Percentiles rank a stretch among this genome's conserved stretches.
Conservation (phyloP, 2,797 vertebrate species). For the Gymnopithys bicolor region DNA sequence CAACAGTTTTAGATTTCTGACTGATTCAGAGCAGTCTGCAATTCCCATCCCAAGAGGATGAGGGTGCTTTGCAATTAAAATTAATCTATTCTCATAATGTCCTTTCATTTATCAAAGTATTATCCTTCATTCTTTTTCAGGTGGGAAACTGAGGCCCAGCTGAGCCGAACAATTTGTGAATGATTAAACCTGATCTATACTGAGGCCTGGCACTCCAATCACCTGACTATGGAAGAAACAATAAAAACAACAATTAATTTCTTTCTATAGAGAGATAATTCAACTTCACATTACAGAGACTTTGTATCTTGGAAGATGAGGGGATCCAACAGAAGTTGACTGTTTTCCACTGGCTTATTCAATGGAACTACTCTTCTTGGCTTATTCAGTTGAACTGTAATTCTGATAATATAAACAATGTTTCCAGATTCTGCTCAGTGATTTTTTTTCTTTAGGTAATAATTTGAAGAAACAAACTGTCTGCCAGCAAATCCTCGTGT, state of each 20-base stretch:
- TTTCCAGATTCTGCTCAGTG: neutral
- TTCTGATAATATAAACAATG: neutral
- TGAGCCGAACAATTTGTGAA: neutral
- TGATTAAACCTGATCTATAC: neutral
- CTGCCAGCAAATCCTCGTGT: conserved; percentile 17
- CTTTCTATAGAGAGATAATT: neutral
- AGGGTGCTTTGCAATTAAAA: neutral
- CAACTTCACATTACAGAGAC: neutral
- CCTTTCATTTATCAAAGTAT: neutral
- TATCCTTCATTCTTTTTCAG: neutral
- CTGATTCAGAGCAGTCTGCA: neutral
- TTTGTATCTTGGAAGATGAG: neutral
- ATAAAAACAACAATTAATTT: neutral
- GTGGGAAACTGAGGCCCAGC: neutral
- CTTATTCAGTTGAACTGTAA: neutral
- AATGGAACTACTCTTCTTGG: neutral
- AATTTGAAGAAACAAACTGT: neutral
- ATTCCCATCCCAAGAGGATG: neutral
- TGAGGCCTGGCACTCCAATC: neutral
- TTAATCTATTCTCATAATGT: neutral
- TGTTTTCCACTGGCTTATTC: neutral
- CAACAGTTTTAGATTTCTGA: neutral
- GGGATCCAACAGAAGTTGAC: neutral
- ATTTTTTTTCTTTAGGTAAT: neutral
- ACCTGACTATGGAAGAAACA: neutral